phyloP scores from a whole-genome alignment of 2,113 vertebrate species.

The Lipophrys pholis region DNA sequence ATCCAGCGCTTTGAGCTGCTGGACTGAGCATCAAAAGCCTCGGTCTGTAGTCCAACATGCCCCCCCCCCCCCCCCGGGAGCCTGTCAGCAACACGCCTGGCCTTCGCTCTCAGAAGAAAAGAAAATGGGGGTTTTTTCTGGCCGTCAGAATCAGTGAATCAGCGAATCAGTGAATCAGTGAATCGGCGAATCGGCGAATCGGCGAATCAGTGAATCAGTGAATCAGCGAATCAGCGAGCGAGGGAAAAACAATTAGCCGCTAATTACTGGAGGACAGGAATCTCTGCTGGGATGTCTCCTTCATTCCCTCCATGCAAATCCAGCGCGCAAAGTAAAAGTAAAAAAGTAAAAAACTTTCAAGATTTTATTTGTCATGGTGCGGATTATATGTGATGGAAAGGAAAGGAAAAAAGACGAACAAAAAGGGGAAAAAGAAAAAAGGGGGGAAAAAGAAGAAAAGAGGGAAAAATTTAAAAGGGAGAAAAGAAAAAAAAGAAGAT shows the following conservation, averaged over 20 bases:
- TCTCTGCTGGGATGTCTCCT: background rate
- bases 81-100: conserved; percentile 36
- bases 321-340: too few species aligned
- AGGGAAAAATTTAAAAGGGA: too few species aligned
- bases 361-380: too few species aligned
- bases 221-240: conserved; percentile 4
- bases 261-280: background rate
- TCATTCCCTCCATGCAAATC: background rate
- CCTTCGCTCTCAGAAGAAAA: conserved; percentile 43
- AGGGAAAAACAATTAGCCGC: background rate
- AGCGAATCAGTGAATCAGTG: too few species aligned
- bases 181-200: too few species aligned
- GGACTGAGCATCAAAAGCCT: conserved; percentile 63
- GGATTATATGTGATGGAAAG: too few species aligned
- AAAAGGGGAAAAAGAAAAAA: too few species aligned
- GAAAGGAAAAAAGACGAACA: too few species aligned
- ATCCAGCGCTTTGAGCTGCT: conserved; percentile 63
- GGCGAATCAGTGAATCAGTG: too few species aligned
- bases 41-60: conserved; percentile 32
- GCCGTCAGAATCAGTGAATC: conserved; percentile 15
- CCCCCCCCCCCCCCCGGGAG: conserved; percentile 48
- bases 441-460: too few species aligned
- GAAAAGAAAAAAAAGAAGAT: too few species aligned
- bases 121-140: conserved; percentile 36
- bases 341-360: too few species aligned